Evolutionary conservation across 2,113 vertebrate species (phyloP).

Genomic region (Lepus timidus): DNA sequence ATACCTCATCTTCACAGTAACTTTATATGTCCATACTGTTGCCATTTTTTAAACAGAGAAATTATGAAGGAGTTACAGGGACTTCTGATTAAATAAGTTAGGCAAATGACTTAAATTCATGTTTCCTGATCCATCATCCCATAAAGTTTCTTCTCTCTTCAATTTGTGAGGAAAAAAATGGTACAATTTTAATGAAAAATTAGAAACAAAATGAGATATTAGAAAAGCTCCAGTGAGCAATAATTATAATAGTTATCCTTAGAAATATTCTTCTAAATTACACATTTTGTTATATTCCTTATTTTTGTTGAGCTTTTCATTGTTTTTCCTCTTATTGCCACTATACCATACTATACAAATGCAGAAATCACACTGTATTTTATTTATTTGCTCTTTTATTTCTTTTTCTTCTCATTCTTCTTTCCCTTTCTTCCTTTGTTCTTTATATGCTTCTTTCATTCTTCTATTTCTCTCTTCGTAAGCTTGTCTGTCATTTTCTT

Average conservation of each 20-base stretch:
- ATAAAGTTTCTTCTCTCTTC: neutral
- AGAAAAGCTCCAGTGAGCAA: neutral
- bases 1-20: neutral
- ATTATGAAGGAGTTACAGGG: neutral
- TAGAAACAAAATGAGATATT: neutral
- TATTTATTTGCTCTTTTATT: neutral
- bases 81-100: neutral
- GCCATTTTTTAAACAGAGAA: neutral
- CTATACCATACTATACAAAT: neutral
- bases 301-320: neutral
- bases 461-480: neutral
- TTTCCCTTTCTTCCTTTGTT: neutral
- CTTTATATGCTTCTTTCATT: neutral
- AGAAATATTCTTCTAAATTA: neutral
- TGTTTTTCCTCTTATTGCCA: neutral
- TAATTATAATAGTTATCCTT: neutral
- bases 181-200: neutral
- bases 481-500: neutral
- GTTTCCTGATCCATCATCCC: neutral
- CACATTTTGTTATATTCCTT: neutral
- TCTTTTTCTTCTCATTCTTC: neutral
- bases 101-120: neutral
- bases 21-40: neutral
- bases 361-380: neutral
- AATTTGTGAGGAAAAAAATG: neutral